These are phyloP conservation scores for Piprites chloris DNA, from an alignment of 2,113 vertebrate genomes.

Conservation along the genomic window DNA sequence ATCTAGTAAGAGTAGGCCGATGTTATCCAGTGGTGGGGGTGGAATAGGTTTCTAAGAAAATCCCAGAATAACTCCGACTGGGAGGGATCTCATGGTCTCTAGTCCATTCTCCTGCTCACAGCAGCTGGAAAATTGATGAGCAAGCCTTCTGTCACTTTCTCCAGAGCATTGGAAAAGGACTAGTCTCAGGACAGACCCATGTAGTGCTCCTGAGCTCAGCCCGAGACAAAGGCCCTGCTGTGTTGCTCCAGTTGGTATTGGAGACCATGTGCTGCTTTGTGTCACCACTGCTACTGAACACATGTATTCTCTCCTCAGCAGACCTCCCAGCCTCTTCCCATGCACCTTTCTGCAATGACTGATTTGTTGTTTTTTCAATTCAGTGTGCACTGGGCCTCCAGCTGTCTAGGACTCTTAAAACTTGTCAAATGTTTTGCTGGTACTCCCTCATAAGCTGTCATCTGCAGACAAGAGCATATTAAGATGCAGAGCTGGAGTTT, in stretches of 20 bases:
- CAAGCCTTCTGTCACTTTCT: not conserved
- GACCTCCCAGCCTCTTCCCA: not conserved
- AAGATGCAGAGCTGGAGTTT: not conserved
- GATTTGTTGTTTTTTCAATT: not conserved
- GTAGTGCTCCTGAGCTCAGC: not conserved
- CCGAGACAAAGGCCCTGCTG: not conserved
- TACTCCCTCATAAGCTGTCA: not conserved
- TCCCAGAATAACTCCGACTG: not conserved
- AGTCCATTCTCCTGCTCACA: not conserved
- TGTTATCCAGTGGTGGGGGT: not conserved
- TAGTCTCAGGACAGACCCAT: not conserved
- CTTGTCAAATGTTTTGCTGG: not conserved
- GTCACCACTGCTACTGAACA: not conserved
- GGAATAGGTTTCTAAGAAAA: not conserved
- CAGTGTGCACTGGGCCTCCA: too few species aligned
- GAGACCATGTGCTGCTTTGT: not conserved
- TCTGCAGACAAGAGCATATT: not conserved
- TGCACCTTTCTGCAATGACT: not conserved
- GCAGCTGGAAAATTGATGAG: not conserved
- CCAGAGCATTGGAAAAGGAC: not conserved
- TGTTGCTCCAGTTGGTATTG: not conserved
- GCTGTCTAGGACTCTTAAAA: not conserved
- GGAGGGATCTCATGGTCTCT: not conserved
- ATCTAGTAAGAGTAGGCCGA: not conserved
- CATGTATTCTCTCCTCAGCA: not conserved